phyloP scores from a whole-genome alignment of 2,797 vertebrate species.

The Pseudochaenichthys georgianus region DNA sequence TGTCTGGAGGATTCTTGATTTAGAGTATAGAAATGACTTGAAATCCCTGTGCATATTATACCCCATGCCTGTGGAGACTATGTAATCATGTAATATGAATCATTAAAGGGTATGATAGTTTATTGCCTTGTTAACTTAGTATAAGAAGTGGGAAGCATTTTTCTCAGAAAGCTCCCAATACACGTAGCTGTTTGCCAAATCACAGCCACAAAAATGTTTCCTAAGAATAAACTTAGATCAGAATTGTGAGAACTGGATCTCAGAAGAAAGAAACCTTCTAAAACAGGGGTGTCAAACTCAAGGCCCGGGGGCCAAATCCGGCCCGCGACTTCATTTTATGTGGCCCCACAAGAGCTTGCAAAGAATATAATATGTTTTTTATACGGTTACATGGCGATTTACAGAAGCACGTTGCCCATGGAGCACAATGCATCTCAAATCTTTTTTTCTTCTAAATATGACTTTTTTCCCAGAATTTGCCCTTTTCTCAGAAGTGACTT shows the following conservation, averaged over 20 bases:
- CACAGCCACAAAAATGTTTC: conserved; percentile 58
- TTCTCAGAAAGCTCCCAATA: conserved; percentile 48
- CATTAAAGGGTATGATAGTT: conserved; percentile 50
- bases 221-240: conserved; percentile 58
- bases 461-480: too few species aligned
- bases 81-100: conserved; percentile 47
- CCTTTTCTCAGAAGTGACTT: too few species aligned
- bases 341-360: too few species aligned
- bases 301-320: too few species aligned
- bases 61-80: conserved; percentile 36
- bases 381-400: too few species aligned
- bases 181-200: conserved; percentile 64
- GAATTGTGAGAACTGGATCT: conserved; percentile 66
- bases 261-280: conserved; percentile 63
- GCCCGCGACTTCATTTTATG: too few species aligned
- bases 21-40: conserved; percentile 47
- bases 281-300: too few species aligned
- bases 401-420: too few species aligned
- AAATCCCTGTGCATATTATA: conserved; percentile 42
- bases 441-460: too few species aligned
- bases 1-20: conserved; percentile 53
- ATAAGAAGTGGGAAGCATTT: conserved; percentile 32
- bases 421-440: too few species aligned
- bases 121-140: conserved; percentile 56
- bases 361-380: too few species aligned